phyloP scores from a whole-genome alignment of 64 coral and sea anemone genomes.

The Stichodactyla helianthus region DNA sequence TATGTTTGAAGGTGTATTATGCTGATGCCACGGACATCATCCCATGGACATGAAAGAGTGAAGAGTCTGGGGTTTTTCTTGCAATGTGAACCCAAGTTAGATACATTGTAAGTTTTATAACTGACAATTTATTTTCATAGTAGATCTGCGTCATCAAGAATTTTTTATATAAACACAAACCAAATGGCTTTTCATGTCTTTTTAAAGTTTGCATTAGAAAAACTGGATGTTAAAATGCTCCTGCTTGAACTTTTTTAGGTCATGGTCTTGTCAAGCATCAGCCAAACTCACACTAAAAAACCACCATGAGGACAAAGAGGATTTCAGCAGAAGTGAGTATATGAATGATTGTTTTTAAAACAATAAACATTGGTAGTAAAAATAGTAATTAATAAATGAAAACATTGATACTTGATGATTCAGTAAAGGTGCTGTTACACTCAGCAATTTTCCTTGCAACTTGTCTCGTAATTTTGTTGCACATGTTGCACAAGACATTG shows the following conservation, averaged over 20 bases:
- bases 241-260: slow-evolving; percentile 21
- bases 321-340: slow-evolving; percentile 83
- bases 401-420: no score
- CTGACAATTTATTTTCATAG: no score
- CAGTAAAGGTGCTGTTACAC: no score
- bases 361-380: neutral
- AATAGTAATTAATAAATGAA: neutral
- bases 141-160: no score
- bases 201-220: neutral
- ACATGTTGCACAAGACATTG: no score
- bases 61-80: slow-evolving; percentile 95
- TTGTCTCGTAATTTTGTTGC: no score
- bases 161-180: no score
- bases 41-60: slow-evolving; percentile 72
- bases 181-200: no score
- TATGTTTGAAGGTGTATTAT: slow-evolving; percentile 71
- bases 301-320: slow-evolving; percentile 61
- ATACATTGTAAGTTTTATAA: slow-evolving; percentile 56
- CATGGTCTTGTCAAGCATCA: slow-evolving; percentile 91
- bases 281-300: slow-evolving; percentile 62
- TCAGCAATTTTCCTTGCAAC: no score
- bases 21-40: slow-evolving; percentile 86
- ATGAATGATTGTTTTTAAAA: no score
- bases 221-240: no score
- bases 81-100: slow-evolving; percentile 89